Conservation (phyloP, 1,140 invertebrate genomes). For the Bombus vancouverensis region DNA sequence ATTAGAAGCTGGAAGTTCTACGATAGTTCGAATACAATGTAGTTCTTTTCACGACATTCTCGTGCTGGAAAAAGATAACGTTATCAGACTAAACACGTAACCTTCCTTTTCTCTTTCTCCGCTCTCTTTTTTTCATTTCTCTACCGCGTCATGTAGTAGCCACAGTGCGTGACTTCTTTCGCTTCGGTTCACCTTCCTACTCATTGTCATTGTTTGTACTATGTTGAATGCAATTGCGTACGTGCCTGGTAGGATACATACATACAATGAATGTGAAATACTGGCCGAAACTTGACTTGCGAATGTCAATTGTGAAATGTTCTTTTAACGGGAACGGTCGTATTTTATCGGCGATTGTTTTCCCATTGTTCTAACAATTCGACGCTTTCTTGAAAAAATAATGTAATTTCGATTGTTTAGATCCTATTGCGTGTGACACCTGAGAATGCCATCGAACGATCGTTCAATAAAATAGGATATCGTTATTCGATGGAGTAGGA, state of each 20-base stretch:
- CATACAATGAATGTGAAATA: constrained; percentile 19
- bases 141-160: constrained; percentile 28
- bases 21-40: background rate
- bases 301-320: constrained; percentile 1
- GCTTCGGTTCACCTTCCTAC: constrained; percentile 45
- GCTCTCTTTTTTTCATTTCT: background rate
- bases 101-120: background rate
- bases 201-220: constrained; percentile 29
- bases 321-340: background rate
- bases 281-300: background rate
- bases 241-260: constrained; percentile 2
- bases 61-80: background rate
- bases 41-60: background rate
- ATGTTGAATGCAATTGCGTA: constrained; percentile 11
- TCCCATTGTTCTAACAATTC: background rate
- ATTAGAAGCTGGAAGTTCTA: background rate
- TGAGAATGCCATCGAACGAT: background rate
- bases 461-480: background rate
- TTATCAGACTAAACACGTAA: background rate
- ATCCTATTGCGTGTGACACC: background rate
- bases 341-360: background rate
- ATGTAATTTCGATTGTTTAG: background rate
- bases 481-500: no score
- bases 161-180: constrained; percentile 55
- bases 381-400: background rate